Evolutionary conservation across 23 tunicate genomes (phyloP).

Genomic region (Ascidia mentula): DNA sequence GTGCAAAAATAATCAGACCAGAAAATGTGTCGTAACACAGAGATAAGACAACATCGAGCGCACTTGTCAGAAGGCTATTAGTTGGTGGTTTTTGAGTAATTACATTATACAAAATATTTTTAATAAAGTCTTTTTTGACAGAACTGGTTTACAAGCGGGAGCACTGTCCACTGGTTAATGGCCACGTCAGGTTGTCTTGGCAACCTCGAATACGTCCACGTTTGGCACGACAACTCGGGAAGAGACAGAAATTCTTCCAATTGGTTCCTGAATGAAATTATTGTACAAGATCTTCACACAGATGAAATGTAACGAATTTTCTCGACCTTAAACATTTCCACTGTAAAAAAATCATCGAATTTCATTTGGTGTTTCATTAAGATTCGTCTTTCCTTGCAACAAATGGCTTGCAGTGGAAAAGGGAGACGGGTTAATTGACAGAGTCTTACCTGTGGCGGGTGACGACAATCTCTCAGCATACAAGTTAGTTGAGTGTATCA

Average conservation of each 20-base stretch:
- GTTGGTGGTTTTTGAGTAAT: too few relatives aligned
- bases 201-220: conserved; percentile 20
- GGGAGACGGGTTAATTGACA: conserved; percentile 28
- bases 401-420: conserved; percentile 44
- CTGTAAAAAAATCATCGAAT: neutral
- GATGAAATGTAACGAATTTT: conserved; percentile 27
- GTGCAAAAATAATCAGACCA: too few relatives aligned
- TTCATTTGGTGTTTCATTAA: neutral
- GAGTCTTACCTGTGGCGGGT: conserved; percentile 47
- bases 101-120: too few relatives aligned
- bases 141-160: conserved; percentile 47
- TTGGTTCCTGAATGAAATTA: conserved; percentile 44
- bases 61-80: too few relatives aligned
- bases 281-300: conserved; percentile 37
- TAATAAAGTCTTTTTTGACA: too few relatives aligned
- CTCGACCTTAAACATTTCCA: neutral
- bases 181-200: conserved; percentile 24
- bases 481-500: conserved; percentile 18
- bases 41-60: too few relatives aligned
- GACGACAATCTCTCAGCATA: conserved; percentile 39
- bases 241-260: conserved; percentile 26
- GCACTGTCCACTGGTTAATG: conserved; percentile 27
- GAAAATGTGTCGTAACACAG: too few relatives aligned
- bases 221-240: conserved; percentile 64
- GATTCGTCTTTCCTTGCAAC: conserved; percentile 44